Evolutionary conservation across 2,888 invertebrate species (phyloP), one percentile per base, ranked within the genome.

Genomic region (Erebia ligea): DNA sequence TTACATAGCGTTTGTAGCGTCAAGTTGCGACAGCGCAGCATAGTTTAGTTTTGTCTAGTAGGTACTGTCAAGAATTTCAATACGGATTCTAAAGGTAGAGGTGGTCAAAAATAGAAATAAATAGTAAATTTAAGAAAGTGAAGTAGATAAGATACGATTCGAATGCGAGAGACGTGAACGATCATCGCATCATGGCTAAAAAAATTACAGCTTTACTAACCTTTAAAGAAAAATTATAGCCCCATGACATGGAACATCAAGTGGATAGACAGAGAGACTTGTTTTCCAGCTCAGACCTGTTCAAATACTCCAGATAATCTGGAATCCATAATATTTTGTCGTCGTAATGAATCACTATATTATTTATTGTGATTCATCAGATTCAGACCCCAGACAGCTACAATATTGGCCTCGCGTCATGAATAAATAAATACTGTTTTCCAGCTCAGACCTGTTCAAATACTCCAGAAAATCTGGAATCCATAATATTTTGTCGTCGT

Each of bases 361-460:
- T 74, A 65, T 67, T 70, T 71, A 73, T 74, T 70, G 72, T 77
- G 76, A 77, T 70, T 76, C 78, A 76, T 74, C 70, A 72, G 66
- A 65, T 65, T 74, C 70, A 72, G 66, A 65, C 67, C 66, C 72
- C 71, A 67, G 72, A 73, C 75, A 73, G 69, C 70, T 69, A 75
- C 73, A 71, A 76, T 77, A 77, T 76, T 77, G 76, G 73, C 77
- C 77, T 77, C 77, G 78, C 65, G 68, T 73, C 71, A 63, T 72
- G 72, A 75, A 76, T 77, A 76, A 73, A 72, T 72, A 74, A 70
- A 69, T 70, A 68, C 75, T n/a, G n/a, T 6, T 34, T 6, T 5
- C 11, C 15, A 57, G 21, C 56, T 52, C 10, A 52, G 1, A 42
- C 3, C 11, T 40, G 42, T n/a, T n/a, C 40, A 59, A 59, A 11